Evolutionary conservation across 2,888 invertebrate species (phyloP), one percentile per base, ranked within the genome.

Genomic region (Agonopterix heracliana): DNA sequence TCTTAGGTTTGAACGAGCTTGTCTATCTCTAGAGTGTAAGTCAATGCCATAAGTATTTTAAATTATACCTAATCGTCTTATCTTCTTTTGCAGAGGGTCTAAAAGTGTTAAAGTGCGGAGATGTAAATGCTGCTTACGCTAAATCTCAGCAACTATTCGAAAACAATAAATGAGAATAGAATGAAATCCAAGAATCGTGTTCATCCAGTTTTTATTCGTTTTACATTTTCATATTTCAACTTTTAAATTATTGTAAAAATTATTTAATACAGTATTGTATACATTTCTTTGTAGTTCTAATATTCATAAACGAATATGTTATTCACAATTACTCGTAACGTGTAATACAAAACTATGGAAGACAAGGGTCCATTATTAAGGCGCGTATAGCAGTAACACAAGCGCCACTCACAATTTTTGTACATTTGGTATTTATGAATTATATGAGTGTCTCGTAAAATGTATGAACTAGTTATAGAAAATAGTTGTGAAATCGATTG

Each of bases 171-270:
- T 26, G 1, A 26, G 68, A 60, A 42, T 68, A 60, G 64, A 70
- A 61, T 63, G 68, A 66, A 69, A 71, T 64, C 54, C 60, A 56
- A 48, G 45, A 57, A 62, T 58, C 59, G 60, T 69, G 68, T 74
- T 78, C 68, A 78, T 74, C 73, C 76, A 76, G 67, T 81, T 70
- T 85, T 85, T 85, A 85, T 83, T 83, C 74, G 78, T 69, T 77
- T 78, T 76, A 81, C 74, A 79, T 4, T 64, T 78, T 73, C 72
- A 66, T 70, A 75, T 71, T 68, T 72, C 68, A 70, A 70, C 72
- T 48, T 74, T 26, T 78, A 81, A 81, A 77, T 78, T 85, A 80
- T 77, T 81, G 78, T 83, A 84, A 81, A 85, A 83, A 78, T 72
- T 73, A 77, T 76, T 71, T 68, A 80, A 77, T 81, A 83, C 71